Conservation (phyloP, 2,888 invertebrate species). For the Eristalis tenax region DNA sequence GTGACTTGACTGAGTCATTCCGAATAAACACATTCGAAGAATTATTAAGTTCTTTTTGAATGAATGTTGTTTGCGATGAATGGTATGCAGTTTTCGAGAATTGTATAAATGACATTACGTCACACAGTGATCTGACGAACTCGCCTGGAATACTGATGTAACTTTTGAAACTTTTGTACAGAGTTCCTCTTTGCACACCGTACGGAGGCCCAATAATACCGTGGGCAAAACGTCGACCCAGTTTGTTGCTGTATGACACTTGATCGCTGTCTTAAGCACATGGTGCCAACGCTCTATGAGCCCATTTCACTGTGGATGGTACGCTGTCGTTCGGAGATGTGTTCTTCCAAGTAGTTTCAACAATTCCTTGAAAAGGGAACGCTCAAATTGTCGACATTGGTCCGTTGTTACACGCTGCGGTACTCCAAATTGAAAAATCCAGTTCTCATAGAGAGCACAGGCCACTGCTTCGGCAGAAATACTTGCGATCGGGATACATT, state of each 20-base stretch:
- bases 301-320: background rate
- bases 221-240: background rate
- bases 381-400: too few species aligned
- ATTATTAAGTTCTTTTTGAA: background rate
- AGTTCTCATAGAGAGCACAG: background rate
- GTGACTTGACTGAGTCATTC: too few species aligned
- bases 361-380: too few species aligned
- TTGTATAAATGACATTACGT: background rate
- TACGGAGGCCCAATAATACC: background rate
- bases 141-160: slow-evolving; percentile 1
- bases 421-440: background rate
- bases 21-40: too few species aligned
- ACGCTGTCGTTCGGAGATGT: background rate
- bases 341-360: too few species aligned
- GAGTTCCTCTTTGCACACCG: background rate
- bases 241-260: slow-evolving; percentile 1
- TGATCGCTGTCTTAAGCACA: background rate
- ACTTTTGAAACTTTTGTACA: background rate
- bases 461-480: background rate
- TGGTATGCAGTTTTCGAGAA: background rate
- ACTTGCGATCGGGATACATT: background rate
- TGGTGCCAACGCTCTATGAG: background rate
- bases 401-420: background rate
- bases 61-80: background rate
- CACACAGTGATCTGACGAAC: background rate